phyloP scores from a whole-genome alignment of 2,113 vertebrate species.

The Nothocercus julius region DNA sequence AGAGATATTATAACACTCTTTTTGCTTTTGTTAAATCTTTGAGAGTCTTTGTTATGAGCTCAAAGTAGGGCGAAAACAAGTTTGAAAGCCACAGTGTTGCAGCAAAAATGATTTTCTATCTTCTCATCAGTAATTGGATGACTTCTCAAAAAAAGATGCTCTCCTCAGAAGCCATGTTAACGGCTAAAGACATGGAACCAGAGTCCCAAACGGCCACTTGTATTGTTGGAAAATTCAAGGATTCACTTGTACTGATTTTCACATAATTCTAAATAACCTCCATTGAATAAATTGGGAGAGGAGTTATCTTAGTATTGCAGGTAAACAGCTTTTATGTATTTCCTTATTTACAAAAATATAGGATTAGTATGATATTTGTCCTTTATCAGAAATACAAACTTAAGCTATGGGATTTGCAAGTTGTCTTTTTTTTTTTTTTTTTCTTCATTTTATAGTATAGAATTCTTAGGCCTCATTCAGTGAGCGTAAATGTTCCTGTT shows the following conservation, averaged over 20 bases:
- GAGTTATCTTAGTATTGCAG: not conserved
- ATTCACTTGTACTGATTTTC: not conserved
- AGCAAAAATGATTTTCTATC: not conserved
- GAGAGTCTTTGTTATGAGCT: not conserved
- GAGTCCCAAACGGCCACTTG: not conserved
- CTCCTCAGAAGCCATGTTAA: not conserved
- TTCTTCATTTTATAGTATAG: not conserved
- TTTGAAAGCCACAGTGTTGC: not conserved
- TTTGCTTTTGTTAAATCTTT: not conserved
- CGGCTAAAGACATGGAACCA: not conserved
- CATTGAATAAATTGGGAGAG: not conserved
- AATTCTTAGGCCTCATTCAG: not conserved
- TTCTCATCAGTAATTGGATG: not conserved
- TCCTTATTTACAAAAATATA: not conserved
- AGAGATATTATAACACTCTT: not conserved
- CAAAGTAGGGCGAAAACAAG: not conserved
- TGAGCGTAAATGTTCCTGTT: slow-evolving; percentile 8
- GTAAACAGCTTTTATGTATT: not conserved
- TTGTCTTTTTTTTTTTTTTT: not conserved
- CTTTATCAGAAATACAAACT: not conserved
- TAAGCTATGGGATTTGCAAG: not conserved
- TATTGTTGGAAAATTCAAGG: not conserved
- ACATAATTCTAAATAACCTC: not conserved
- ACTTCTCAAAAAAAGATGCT: not conserved
- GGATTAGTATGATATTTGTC: not conserved